Evolutionary conservation across 2,888 invertebrate genomes (phyloP).

Genomic region (Metallyticus violacea): DNA sequence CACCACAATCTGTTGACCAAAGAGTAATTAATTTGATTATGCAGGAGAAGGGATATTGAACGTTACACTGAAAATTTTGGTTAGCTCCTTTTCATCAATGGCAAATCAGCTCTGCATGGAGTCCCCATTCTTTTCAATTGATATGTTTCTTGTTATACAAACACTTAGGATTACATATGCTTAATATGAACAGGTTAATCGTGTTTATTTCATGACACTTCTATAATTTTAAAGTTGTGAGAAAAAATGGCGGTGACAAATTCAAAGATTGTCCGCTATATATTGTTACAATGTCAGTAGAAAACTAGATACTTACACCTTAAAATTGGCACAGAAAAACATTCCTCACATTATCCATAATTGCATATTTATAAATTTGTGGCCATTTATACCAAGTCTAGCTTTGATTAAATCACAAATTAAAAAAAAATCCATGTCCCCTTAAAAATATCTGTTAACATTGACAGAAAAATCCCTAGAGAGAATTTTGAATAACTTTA

Average conservation of each 20-base stretch:
- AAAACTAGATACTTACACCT: conserved; percentile 33
- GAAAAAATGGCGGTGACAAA: conserved; percentile 23
- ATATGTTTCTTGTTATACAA: conserved; percentile 24
- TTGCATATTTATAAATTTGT: conserved; percentile 16
- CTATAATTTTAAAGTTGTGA: conserved; percentile 8
- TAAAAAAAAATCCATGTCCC: not conserved
- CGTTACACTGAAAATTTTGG: not conserved
- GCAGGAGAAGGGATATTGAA: not conserved
- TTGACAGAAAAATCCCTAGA: not conserved
- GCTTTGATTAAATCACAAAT: not conserved
- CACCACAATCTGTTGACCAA: conserved; percentile 8
- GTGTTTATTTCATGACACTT: not conserved
- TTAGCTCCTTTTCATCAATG: not conserved
- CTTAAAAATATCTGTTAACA: not conserved
- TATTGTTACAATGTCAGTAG: conserved; percentile 31
- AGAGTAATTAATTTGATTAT: not conserved
- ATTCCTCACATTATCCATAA: conserved; percentile 24
- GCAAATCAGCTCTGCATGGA: not conserved
- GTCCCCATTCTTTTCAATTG: conserved; percentile 13
- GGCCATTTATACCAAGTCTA: not conserved
- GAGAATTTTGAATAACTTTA: not conserved
- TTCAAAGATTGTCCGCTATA: conserved; percentile 26
- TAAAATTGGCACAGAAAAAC: conserved; percentile 33
- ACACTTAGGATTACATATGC: conserved; percentile 8
- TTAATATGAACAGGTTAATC: not conserved